Percentiles rank a stretch among this genome's conserved stretches.
Evolutionary conservation across 2,888 invertebrate species (phyloP).

Genomic region (Clivina fossor): DNA sequence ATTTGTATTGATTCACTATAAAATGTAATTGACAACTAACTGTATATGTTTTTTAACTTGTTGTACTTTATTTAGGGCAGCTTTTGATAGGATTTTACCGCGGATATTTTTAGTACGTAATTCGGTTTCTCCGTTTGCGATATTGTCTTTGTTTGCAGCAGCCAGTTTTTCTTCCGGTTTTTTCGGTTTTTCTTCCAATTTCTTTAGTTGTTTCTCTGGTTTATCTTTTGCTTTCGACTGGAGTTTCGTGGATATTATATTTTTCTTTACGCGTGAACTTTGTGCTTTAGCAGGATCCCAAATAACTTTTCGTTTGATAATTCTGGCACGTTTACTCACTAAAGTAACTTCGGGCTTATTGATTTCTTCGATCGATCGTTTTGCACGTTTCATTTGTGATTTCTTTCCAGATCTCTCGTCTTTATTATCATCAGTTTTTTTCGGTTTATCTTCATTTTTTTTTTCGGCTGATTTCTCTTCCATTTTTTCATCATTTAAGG

Average conservation of each 20-base stretch:
- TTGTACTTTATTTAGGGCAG: too few species aligned
- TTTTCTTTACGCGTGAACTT: slow-evolving; percentile 33
- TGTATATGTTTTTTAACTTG: too few species aligned
- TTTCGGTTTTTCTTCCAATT: slow-evolving; percentile 27
- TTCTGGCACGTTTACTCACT: slow-evolving; percentile 54
- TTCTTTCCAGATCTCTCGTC: neutral
- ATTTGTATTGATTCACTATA: too few species aligned
- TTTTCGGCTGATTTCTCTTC: neutral
- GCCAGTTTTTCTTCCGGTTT: neutral
- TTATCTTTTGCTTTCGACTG: neutral
- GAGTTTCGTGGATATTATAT: too few species aligned
- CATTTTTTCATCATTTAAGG: slow-evolving; percentile 16
- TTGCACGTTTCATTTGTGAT: slow-evolving; percentile 5
- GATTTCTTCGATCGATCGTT: slow-evolving; percentile 6
- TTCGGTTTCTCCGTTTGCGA: neutral
- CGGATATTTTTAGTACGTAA: neutral
- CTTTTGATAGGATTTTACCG: too few species aligned
- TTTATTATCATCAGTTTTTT: neutral
- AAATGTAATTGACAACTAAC: too few species aligned
- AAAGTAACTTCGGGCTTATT: slow-evolving; percentile 22
- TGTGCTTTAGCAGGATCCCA: slow-evolving; percentile 68
- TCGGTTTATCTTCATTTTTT: neutral
- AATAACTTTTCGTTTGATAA: slow-evolving; percentile 72
- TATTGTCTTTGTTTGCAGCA: slow-evolving; percentile 6
- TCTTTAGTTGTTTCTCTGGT: slow-evolving; percentile 3